Evolutionary conservation across 2,888 invertebrate species (phyloP).

Genomic region (Laothoe populi): DNA sequence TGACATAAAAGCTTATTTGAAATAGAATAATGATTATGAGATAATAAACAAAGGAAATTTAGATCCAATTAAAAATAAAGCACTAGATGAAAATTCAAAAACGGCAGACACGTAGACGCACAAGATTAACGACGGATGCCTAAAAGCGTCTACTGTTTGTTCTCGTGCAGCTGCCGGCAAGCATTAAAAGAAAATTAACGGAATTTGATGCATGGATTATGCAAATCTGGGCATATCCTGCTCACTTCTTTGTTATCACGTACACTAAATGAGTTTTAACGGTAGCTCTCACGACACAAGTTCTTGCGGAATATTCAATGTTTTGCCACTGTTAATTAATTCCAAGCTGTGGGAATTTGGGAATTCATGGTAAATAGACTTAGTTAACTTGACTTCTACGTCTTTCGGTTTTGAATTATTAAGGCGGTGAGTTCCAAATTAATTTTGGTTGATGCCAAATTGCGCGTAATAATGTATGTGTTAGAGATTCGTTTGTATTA

Average conservation of each 20-base stretch:
- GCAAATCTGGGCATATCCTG: conserved; percentile 76
- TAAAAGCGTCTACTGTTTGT: conserved; percentile 32
- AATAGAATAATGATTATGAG: background rate
- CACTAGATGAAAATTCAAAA: conserved; percentile 26
- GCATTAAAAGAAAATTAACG: conserved; percentile 82
- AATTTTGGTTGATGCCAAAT: conserved; percentile 11
- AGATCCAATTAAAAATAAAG: conserved; percentile 19
- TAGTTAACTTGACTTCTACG: conserved; percentile 36
- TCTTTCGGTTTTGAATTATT: conserved; percentile 32
- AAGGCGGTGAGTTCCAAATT: conserved; percentile 18
- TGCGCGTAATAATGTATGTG: background rate
- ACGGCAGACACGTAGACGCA: conserved; percentile 26
- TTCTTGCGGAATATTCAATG: conserved; percentile 51
- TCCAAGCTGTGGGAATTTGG: conserved; percentile 46
- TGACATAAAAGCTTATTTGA: background rate
- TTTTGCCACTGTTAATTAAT: conserved; percentile 59
- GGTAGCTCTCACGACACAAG: conserved; percentile 52
- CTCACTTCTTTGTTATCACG: conserved; percentile 73
- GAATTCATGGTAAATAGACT: conserved; percentile 50
- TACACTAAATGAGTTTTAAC: conserved; percentile 69
- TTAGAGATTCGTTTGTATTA: background rate
- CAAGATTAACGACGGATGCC: conserved; percentile 27
- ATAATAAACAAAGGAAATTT: background rate
- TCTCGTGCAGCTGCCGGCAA: conserved; percentile 57
- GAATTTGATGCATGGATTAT: conserved; percentile 81